A percentile compares a stretch with the other conserved stretches of the same genome.
Evolutionary conservation across 2,888 invertebrate genomes (phyloP).

Genomic region (Drosophila macrospina): DNA sequence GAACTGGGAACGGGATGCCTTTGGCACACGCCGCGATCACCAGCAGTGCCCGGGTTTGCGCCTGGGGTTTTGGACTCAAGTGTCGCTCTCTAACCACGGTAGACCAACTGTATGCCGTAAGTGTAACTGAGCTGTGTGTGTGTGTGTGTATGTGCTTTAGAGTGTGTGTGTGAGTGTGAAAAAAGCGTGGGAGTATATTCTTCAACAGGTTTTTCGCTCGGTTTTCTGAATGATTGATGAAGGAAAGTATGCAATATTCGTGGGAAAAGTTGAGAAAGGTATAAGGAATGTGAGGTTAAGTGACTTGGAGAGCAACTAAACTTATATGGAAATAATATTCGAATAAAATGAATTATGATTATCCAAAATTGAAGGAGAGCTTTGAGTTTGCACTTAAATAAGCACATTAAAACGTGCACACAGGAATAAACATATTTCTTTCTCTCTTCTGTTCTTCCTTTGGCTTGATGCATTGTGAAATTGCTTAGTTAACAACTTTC

Average conservation of each 20-base stretch:
- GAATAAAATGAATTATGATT: too few relatives aligned
- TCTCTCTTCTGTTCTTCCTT: too few relatives aligned
- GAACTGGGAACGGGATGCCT: constrained; percentile 44
- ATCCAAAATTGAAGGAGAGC: too few relatives aligned
- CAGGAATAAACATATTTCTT: too few relatives aligned
- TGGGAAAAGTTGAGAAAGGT: neutral
- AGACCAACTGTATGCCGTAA: constrained; percentile 16
- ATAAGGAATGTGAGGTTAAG: neutral
- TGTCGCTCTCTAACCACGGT: constrained; percentile 45
- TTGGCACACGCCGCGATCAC: constrained; percentile 79
- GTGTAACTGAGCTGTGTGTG: constrained; percentile 12
- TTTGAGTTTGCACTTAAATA: too few relatives aligned
- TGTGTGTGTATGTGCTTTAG: constrained; percentile 10
- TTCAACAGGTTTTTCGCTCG: constrained; percentile 30
- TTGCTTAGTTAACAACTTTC: too few relatives aligned
- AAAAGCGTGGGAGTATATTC: constrained; percentile 67
- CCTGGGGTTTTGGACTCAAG: constrained; percentile 71
- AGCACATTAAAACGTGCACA: too few relatives aligned
- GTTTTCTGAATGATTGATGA: constrained; percentile 5
- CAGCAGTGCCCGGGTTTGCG: constrained; percentile 69
- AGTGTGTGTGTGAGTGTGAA: constrained; percentile 5
- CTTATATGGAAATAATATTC: too few relatives aligned
- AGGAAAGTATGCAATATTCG: constrained; percentile 11
- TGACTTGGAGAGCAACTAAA: neutral
- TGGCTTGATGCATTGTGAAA: too few relatives aligned